These are phyloP conservation scores for Pseudomugil gertrudae DNA, from an alignment of 2,797 vertebrate genomes.

Conservation along the genomic window DNA sequence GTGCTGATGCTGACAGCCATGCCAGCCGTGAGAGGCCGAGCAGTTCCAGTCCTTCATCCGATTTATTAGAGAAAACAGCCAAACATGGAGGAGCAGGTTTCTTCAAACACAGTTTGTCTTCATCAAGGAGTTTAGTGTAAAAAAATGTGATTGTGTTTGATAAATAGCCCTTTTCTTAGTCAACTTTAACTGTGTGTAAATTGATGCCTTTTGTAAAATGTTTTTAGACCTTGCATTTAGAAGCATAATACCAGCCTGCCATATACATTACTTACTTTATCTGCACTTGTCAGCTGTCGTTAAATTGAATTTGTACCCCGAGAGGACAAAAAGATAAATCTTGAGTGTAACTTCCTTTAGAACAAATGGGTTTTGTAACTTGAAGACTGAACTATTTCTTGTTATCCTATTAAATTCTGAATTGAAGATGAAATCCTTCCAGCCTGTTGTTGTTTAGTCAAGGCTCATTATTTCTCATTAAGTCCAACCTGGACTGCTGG, in stretches of 20 bases:
- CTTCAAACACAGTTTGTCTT: conserved; percentile 14
- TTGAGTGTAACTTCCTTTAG: conserved; percentile 10
- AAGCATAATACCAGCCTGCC: conserved; percentile 5
- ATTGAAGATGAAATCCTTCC: conserved; percentile 63
- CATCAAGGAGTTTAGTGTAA: conserved; percentile 5
- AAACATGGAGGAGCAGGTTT: conserved; percentile 14
- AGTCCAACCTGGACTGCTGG: conserved; percentile 72
- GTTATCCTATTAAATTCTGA: conserved; percentile 62
- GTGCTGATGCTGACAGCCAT: conserved; percentile 50
- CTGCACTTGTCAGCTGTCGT: conserved; percentile 10
- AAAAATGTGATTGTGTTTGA: neutral
- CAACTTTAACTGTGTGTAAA: conserved; percentile 12
- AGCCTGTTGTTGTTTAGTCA: conserved; percentile 73
- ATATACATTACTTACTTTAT: neutral
- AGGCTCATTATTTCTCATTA: conserved; percentile 80
- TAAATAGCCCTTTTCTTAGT: neutral
- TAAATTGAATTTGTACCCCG: neutral
- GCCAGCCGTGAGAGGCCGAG: conserved; percentile 43
- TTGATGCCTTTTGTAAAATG: conserved; percentile 12
- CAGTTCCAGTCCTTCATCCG: conserved; percentile 33
- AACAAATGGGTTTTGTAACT: conserved; percentile 45
- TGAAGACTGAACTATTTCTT: conserved; percentile 26
- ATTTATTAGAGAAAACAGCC: conserved; percentile 41
- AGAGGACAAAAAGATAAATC: neutral
- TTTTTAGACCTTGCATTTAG: conserved; percentile 8